phyloP scores from a whole-genome alignment of 2,888 invertebrate species.

The Euplexia lucipara region DNA sequence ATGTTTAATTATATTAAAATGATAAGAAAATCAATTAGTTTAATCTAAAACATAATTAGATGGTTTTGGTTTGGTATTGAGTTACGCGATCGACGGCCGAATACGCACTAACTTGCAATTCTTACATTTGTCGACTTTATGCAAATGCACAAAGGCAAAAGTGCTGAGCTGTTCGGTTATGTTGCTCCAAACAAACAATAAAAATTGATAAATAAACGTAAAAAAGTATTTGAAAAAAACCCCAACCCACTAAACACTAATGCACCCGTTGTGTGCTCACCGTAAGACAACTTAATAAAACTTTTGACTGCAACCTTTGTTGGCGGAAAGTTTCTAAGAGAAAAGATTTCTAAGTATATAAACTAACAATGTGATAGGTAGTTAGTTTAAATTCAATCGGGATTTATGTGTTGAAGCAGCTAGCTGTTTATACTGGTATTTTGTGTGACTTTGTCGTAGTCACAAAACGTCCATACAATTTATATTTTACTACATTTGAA shows the following conservation, averaged over 20 bases:
- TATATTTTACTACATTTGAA: not conserved
- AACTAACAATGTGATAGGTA: constrained; percentile 66
- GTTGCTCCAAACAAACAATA: too few species aligned
- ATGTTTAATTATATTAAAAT: too few species aligned
- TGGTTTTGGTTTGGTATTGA: too few species aligned
- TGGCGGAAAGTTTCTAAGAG: constrained; percentile 64
- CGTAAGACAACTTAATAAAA: constrained; percentile 79
- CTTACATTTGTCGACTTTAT: too few species aligned
- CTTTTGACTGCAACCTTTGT: constrained; percentile 79
- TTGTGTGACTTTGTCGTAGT: constrained; percentile 7
- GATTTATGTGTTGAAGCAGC: constrained; percentile 40
- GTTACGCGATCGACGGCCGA: too few species aligned
- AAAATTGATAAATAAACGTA: too few species aligned
- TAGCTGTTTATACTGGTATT: not conserved
- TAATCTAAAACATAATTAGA: too few species aligned
- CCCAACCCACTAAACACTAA: not conserved
- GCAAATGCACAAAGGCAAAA: too few species aligned
- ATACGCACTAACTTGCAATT: too few species aligned
- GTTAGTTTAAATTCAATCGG: constrained; percentile 67
- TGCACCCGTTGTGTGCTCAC: constrained; percentile 54
- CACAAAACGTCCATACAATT: not conserved
- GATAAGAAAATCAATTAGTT: too few species aligned
- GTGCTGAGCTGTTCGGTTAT: too few species aligned
- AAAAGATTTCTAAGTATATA: constrained; percentile 59
- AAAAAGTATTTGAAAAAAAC: too few species aligned